These are phyloP conservation scores for Pitta sordida DNA, from an alignment of 2,113 vertebrate species.

Conservation along the genomic window DNA sequence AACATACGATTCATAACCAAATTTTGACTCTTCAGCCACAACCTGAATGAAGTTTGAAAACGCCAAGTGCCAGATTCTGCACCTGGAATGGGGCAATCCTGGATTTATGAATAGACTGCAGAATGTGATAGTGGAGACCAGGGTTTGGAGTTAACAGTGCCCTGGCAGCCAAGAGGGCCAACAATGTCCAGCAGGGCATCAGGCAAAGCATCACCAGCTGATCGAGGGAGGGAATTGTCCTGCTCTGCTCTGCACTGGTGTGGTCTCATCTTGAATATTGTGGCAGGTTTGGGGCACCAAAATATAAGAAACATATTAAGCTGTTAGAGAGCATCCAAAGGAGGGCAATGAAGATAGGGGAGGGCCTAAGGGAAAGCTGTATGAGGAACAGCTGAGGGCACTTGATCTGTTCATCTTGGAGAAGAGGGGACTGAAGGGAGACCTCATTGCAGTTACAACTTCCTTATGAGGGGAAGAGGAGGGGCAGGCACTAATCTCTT, in stretches of 20 bases:
- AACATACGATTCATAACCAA: neutral
- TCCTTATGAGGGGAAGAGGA: neutral
- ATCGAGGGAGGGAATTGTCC: neutral
- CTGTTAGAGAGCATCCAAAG: neutral
- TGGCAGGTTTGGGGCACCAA: fast-evolving
- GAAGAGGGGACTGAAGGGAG: neutral
- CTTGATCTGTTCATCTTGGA: neutral
- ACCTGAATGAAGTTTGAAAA: neutral
- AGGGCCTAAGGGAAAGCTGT: fast-evolving
- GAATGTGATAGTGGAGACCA: neutral
- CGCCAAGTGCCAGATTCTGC: neutral
- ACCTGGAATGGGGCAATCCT: too few species aligned
- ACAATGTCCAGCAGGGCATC: fast-evolving
- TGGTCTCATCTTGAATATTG: fast-evolving
- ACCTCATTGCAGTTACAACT: fast-evolving
- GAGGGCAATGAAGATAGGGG: neutral
- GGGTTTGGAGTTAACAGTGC: neutral
- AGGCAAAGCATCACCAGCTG: fast-evolving
- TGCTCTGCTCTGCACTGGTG: neutral
- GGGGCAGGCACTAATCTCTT: neutral
- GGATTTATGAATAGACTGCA: neutral
- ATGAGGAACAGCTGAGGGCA: neutral
- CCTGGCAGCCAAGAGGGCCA: neutral
- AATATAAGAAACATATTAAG: neutral
- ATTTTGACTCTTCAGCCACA: neutral